A percentile compares a stretch with the other conserved stretches of the same genome.
These are phyloP conservation scores for Subacronicta megacephala DNA, from an alignment of 2,888 invertebrate species.

Conservation along the genomic window DNA sequence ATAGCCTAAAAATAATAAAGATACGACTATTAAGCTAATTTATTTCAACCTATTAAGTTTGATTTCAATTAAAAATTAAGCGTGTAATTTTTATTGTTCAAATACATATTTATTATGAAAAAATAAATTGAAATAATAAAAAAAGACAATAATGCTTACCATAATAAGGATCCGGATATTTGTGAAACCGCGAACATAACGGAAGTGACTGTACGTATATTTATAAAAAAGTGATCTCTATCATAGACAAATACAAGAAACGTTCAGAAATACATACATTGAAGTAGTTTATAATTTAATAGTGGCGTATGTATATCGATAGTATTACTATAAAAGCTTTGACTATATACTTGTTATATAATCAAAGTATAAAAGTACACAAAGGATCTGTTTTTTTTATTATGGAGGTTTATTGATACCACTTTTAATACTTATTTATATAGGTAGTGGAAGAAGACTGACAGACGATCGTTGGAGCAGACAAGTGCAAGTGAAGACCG, in stretches of 20 bases:
- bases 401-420: too few relatives aligned
- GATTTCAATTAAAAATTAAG: background rate
- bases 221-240: constrained; percentile 28
- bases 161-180: constrained; percentile 66
- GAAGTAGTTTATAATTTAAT: background rate
- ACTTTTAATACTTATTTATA: too few relatives aligned
- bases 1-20: too few relatives aligned
- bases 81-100: background rate
- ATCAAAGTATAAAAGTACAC: too few relatives aligned
- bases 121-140: background rate
- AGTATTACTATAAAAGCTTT: too few relatives aligned
- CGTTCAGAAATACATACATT: constrained; percentile 63
- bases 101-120: background rate
- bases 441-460: too few relatives aligned
- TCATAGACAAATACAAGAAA: constrained; percentile 77
- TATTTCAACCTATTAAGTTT: background rate
- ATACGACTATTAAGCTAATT: background rate
- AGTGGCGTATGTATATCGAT: too few relatives aligned
- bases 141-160: constrained; percentile 19
- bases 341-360: too few relatives aligned
- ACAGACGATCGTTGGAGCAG: too few relatives aligned
- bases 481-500: too few relatives aligned
- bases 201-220: constrained; percentile 66
- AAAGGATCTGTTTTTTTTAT: too few relatives aligned
- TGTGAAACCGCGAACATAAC: constrained; percentile 72